Conservation (phyloP, 2,888 invertebrate genomes). For the Papilio demoleus region DNA sequence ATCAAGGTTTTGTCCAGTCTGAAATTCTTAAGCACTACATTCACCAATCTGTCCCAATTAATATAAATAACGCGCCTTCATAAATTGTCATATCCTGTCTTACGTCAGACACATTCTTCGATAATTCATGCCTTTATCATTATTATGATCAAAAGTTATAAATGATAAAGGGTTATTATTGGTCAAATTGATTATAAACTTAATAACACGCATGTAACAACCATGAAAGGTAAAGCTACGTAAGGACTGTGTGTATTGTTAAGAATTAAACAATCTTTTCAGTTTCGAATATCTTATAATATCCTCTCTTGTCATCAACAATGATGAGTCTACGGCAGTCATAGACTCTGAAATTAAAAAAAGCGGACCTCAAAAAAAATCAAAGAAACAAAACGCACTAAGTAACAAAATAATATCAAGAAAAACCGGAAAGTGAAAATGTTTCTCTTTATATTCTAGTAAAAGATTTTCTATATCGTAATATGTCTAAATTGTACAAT, state of each 20-base stretch:
- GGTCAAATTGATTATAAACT: constrained; percentile 12
- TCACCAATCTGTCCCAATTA: constrained; percentile 24
- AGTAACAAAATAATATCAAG: no score
- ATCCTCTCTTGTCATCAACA: no score
- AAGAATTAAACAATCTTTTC: no score
- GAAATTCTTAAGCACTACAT: not conserved
- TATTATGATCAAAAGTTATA: constrained; percentile 25
- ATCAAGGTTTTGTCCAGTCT: constrained; percentile 6
- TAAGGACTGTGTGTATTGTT: not conserved
- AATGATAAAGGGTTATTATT: constrained; percentile 15
- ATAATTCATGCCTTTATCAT: constrained; percentile 34
- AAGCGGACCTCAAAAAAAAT: no score
- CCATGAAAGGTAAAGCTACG: not conserved
- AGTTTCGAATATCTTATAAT: no score
- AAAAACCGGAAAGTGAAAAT: no score
- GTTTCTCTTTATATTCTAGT: no score
- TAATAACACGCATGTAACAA: not conserved
- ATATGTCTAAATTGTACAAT: no score
- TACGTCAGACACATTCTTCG: constrained; percentile 21
- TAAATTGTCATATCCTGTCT: constrained; percentile 33
- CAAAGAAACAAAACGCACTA: no score
- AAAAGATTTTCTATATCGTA: no score
- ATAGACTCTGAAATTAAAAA: no score
- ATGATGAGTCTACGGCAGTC: no score
- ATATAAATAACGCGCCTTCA: constrained; percentile 25